Evolutionary conservation across 1,140 invertebrate genomes (phyloP).

Genomic region (Drosophila navojoa): DNA sequence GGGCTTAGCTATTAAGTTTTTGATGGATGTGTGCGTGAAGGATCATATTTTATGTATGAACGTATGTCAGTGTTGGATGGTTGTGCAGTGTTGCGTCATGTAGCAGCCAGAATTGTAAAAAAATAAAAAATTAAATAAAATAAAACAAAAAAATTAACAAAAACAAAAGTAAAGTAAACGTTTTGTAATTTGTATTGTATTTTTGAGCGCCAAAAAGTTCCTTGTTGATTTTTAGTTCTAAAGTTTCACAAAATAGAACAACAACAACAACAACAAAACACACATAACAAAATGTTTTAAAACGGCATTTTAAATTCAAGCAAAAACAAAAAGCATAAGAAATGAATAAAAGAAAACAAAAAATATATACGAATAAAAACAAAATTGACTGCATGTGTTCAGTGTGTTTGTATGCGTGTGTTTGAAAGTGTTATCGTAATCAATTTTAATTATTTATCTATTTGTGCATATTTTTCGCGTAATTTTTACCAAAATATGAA

Average conservation of each 20-base stretch:
- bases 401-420: conserved; percentile 44
- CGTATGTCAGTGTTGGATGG: not conserved
- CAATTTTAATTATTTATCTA: conserved; percentile 76
- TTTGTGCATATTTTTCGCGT: conserved; percentile 74
- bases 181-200: conserved; percentile 79
- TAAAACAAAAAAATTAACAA: not conserved
- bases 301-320: conserved; percentile 71
- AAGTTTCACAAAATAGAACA: conserved; percentile 59
- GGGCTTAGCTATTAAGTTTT: conserved; percentile 51
- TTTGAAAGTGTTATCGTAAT: conserved; percentile 51
- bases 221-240: conserved; percentile 82
- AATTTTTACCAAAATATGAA: conserved; percentile 56
- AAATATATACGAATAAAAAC: too few relatives aligned
- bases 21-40: conserved; percentile 41
- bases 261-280: conserved; percentile 42
- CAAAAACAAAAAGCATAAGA: conserved; percentile 35
- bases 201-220: conserved; percentile 82
- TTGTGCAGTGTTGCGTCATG: conserved; percentile 23
- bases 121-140: not conserved
- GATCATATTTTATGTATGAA: not conserved
- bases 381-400: conserved; percentile 78
- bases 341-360: not conserved
- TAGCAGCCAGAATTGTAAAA: conserved; percentile 64
- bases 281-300: conserved; percentile 71
- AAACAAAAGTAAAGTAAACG: conserved; percentile 10